These are phyloP conservation scores for human (Homo sapiens) DNA, from an alignment of 2,113 vertebrate species.

Conservation along the genomic window GRCh38 chr16:69139501-69140000, in stretches of 20 bases:
- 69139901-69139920: slow-evolving; percentile 88
- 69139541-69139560: too few relatives aligned
- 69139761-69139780: neutral
- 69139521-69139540: too few relatives aligned
- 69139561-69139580: too few relatives aligned
- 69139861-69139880: slow-evolving; percentile 90
- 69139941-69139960: slow-evolving; percentile 4
- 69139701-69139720: neutral
- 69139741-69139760: neutral
- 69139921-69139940: slow-evolving; percentile 52
- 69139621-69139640: too few relatives aligned
- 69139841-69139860: slow-evolving; percentile 91
- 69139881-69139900: slow-evolving; percentile 89
- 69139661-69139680: too few relatives aligned
- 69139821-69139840: slow-evolving; percentile 93
- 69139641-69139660: too few relatives aligned
- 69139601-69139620: too few relatives aligned
- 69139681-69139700: neutral
- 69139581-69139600: too few relatives aligned
- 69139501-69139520: too few relatives aligned
- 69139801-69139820: slow-evolving; percentile 37
- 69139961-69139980: slow-evolving; percentile 21
- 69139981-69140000: neutral
- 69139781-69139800: slow-evolving; percentile 40
- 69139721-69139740: neutral